Base-by-base conservation (phyloP, 2,113 vertebrate genomes). In the Hippocampus abdominalis region DNA sequence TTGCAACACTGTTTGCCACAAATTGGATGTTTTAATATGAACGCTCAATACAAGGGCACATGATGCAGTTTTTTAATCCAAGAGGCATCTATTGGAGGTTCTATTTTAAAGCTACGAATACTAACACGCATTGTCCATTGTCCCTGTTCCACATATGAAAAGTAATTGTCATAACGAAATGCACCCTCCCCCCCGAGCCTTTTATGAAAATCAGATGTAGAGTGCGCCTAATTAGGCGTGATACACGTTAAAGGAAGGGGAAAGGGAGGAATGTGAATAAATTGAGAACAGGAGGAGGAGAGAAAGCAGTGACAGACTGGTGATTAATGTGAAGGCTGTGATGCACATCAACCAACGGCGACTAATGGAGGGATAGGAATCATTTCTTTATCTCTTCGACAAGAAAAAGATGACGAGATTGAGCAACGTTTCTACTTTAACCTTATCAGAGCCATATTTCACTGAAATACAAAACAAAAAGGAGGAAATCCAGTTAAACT, bases 271-370 rank as follows among this genome's bases (percentile, higher is more conserved):
- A 90, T 86, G 88, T 89, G 89, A 91, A 91, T 89, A 90, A 89
- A 91, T 90, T 91, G 89, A 85, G 87, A 87, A 27, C 70, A 80
- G 80, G 87, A 85, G 87, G 81, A 85, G 88, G 88, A 88, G 88
- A 86, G 86, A 81, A 72, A 78, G 83, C 84, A 84, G 78, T 76
- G 89, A 90, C 90, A 91, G 89, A 87, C 82, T 84, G 81, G 87
- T 92, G 92, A 93, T 93, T 93, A 91, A 93, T 92, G 90, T 87
- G 89, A 86, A 89, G 74, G 85, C 89, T 89, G 89, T 84, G 88
- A 92, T 85, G 89, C 88, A 88, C 83, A 71, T 90, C 84, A 85
- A 81, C 69, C 32, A 60, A 46, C 63, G 64, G 78, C 82, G 83
- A 86, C 83, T 81, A 84, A 88, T 80, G 84, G 81, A 88, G 70